Base-by-base conservation (phyloP, 2,888 invertebrate genomes). In the Cosmorhoe ocellata region DNA sequence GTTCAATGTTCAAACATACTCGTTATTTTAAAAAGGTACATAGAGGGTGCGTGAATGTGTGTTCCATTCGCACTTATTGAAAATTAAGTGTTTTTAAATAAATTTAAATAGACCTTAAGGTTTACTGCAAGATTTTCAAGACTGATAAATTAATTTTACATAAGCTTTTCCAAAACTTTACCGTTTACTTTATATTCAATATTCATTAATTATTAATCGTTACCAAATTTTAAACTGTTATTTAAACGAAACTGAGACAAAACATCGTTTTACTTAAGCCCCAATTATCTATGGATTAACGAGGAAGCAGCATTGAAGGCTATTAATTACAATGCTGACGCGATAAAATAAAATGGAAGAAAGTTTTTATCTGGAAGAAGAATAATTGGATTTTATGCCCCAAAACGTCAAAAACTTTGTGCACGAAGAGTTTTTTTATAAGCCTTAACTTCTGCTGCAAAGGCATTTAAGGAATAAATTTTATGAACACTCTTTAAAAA, bases 241-340 rank as follows among this genome's bases (percentile, higher is more conserved):
- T 14, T 51, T 38, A 46, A 56, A 56, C 32, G 33, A 45, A 48
- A 50, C 38, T 28, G 28, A 61, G 54, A 61, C 40, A 46, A 34
- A 55, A 33, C 18, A 27, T 22, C 58, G 18, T 18, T 18, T 51
- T 43, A 41, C 42, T 13, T 65, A 58, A 69, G 66, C 67, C 57
- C 57, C 62, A 66, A 63, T 68, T 65, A 67, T 63, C 49, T 55
- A 18, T 10, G 48, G 62, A 61, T 64, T 60, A 57, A 57, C 51
- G 45, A 30, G 34, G 46, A 51, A 51, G 40, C 45, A 38, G 26
- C 24, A 10, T 2, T 12, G 8, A 13, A 33, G 27, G 24, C 28
- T 24, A 24, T 31, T 30, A 44, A 44, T 44, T 40, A 41, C 47
- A 9, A 26, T 5, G 24, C 32, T 26, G 33, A 27, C 24, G 14